Conservation (phyloP, 2,113 vertebrate species). For the Ciconia stormi region DNA sequence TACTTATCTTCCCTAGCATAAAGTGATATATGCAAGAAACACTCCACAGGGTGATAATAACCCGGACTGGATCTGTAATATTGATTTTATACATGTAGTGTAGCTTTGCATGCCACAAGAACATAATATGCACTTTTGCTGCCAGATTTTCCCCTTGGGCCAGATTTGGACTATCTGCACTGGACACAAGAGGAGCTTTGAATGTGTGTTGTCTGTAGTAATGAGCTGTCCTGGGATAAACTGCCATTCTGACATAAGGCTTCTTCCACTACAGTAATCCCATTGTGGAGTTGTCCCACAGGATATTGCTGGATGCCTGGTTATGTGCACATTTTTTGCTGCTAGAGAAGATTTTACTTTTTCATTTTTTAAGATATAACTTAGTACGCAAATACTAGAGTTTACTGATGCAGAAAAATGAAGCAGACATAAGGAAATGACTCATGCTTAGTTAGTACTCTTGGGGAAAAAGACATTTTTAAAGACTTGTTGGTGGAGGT, state of each 20-base stretch:
- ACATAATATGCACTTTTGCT: not conserved
- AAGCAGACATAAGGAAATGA: not conserved
- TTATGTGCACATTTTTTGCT: not conserved
- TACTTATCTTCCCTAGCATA: not conserved
- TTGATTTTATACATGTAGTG: not conserved
- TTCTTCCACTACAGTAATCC: constrained; percentile 31
- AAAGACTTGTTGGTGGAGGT: not conserved
- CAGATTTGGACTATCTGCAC: not conserved
- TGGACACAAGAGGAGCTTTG: constrained; percentile 11
- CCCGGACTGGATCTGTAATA: not conserved
- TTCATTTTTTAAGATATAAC: not conserved
- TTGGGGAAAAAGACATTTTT: not conserved
- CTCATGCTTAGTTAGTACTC: not conserved
- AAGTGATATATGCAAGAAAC: not conserved
- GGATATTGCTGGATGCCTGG: not conserved
- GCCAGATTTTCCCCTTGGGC: not conserved
- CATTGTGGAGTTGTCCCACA: not conserved
- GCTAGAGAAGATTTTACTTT: not conserved
- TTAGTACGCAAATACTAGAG: not conserved
- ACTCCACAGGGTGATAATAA: not conserved
- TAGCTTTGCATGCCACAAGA: not conserved
- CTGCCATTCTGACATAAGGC: not conserved
- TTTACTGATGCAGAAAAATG: not conserved
- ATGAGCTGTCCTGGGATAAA: constrained; percentile 46
- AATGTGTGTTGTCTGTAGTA: not conserved